Base-by-base conservation (phyloP, 1,140 invertebrate genomes). In the Drosophila lacertosa region DNA sequence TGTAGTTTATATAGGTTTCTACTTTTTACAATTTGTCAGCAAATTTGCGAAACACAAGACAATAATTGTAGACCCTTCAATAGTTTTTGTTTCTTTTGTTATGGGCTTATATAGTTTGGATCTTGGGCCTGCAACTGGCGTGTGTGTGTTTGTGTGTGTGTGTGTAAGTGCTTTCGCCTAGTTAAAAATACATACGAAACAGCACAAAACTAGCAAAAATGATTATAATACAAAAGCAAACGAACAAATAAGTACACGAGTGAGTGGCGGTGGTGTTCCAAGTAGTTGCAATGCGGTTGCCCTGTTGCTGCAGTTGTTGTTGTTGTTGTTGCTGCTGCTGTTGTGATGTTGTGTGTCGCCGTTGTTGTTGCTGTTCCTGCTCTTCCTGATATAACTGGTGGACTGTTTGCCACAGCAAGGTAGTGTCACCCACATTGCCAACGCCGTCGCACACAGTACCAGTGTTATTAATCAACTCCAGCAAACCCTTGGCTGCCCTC, bases 401-500 rank as follows among this genome's bases (percentile, higher is more conserved):
- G 33, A 81, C 64, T 47, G 75, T 70, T 53, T 57, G 77, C 73
- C 82, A 86, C 37, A 88, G 58, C 73, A 44, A 65, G 16, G 48
- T 62, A 63, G 57, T 63, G 44, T 67, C 76, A 80, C 62, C 40
- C 73, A 57, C 57, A 32, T 47, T 66, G 68, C 63, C 68, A 72
- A 74, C 51, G 64, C 54, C 74, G 63, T 67, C 65, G 63, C 65
- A 70, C 69, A 74, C 67, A 62, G 53, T 62, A 65, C 82, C 82
- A 74, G 62, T 83, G 88, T 74, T 80, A 90, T 91, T 96, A 99
- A 94, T 99, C 98, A 70, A 99, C 98, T 68, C 98, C 98, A 71
- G 98, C 97, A 93, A 99, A 99, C 57, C 98, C 98, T 93, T 99
- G 98, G 18, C 97, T 98, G 67, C 98, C 98, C 93, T 99, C 98